Evolutionary conservation across 2,113 vertebrate species (phyloP), one percentile per base, ranked within the genome.

Genomic region (Agapornis roseicollis): DNA sequence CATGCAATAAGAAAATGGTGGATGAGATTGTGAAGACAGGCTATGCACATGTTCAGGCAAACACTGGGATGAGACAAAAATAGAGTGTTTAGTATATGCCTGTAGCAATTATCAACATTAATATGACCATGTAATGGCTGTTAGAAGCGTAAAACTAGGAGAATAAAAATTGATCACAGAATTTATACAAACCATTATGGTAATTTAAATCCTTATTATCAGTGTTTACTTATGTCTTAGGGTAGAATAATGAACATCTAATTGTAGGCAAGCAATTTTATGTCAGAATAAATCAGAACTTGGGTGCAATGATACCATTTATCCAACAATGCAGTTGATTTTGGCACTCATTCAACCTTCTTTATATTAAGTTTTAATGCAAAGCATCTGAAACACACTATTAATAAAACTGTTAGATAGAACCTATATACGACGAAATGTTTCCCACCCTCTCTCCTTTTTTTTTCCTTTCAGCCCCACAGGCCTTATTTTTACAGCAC

Each of bases 341-440:
- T 92, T 96, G 96, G 88, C 63, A 50, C 50, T 89, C 28, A 73
- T 58, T 90, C 66, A 72, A 10, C 20, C 25, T 93, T 93, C 41
- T 87, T 80, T 71, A 55, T 72, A 58, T 84, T 50, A 89, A 89
- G 61, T 89, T 90, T 92, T 95, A 94, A 96, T 92, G 66, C 47
- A 93, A 96, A 96, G 37, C 80, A 92, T 94, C 65, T 96, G 94
- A 93, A 87, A 44, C 10, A 61, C 24, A 68, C 28, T 89, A 77
- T 80, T 93, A 93, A 69, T 81, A 96, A 96, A 92, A 18, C 33
- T 93, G 84, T 66, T 85, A 91, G 63, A 71, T 77, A 60, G 52
- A 92, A 58, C 33, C 23, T 11, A 20, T 47, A 74, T 33, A 50
- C 2, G 4, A 70, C 33, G 53, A 79, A 95, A 81, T 56, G 7